A percentile compares a stretch with the other conserved stretches of the same genome.
These are phyloP conservation scores for Gasterosteus aculeatus DNA, from an alignment of 2,113 vertebrate species.

Conservation along the genomic window DNA sequence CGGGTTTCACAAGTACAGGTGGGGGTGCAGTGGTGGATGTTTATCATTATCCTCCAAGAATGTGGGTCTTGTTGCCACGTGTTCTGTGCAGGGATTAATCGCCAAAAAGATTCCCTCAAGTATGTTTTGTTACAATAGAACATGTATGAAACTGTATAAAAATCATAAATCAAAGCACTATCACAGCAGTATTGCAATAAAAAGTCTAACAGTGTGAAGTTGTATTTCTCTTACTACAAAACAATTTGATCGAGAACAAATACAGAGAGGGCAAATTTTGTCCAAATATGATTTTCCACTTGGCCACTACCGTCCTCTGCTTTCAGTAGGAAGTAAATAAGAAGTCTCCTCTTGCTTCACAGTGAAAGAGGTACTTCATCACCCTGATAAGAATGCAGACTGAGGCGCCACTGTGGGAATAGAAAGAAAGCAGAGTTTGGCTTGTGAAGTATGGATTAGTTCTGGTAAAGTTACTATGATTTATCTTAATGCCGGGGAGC, in stretches of 20 bases:
- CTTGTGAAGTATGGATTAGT: constrained; percentile 68
- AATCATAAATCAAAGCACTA: neutral
- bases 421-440: constrained; percentile 17
- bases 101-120: constrained; percentile 55
- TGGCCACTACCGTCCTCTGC: constrained; percentile 10
- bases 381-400: constrained; percentile 64
- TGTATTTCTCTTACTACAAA: constrained; percentile 8
- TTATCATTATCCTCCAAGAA: neutral
- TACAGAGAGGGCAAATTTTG: constrained; percentile 19
- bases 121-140: constrained; percentile 24
- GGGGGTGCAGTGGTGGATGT: neutral
- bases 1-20: constrained; percentile 33
- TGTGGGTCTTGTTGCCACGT: constrained; percentile 48
- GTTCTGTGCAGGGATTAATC: constrained; percentile 64
- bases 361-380: constrained; percentile 55
- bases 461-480: constrained; percentile 73
- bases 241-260: neutral
- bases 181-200: neutral
- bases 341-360: constrained; percentile 6
- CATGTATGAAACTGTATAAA: neutral
- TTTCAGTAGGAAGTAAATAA: constrained; percentile 41
- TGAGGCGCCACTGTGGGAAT: constrained; percentile 24
- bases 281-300: constrained; percentile 22
- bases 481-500: constrained; percentile 51
- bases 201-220: neutral